Evolutionary conservation across 1,140 invertebrate species (phyloP).

Genomic region (Caenorhabditis briggsae): DNA sequence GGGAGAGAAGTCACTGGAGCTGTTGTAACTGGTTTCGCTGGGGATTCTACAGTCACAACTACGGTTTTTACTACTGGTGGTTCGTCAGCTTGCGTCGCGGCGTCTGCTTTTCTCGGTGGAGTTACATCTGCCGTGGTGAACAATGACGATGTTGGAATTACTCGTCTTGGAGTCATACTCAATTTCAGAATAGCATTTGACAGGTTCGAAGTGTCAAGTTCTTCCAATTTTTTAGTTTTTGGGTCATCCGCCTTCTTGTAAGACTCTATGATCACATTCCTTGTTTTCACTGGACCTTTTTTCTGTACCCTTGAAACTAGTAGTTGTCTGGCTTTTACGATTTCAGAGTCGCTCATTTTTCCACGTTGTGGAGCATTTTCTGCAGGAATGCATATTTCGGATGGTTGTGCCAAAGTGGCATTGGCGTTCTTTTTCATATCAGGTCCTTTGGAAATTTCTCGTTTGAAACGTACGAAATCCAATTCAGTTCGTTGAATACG

Average conservation of each 20-base stretch:
- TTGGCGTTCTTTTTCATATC: neutral
- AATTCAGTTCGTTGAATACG: conserved; percentile 15
- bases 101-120: neutral
- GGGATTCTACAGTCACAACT: neutral
- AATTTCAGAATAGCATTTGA: conserved; percentile 26
- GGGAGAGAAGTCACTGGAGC: neutral
- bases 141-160: neutral
- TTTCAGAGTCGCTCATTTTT: neutral
- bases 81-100: conserved; percentile 26
- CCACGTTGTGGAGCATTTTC: neutral
- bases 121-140: neutral
- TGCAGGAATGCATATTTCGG: neutral
- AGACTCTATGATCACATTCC: neutral
- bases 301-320: neutral
- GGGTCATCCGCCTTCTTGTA: neutral
- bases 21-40: neutral
- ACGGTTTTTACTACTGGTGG: neutral
- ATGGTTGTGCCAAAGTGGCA: neutral
- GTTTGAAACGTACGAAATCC: neutral
- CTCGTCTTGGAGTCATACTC: conserved; percentile 31
- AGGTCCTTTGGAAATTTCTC: neutral
- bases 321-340: conserved; percentile 7
- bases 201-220: conserved; percentile 2
- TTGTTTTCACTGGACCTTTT: neutral
- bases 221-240: neutral